Evolutionary conservation across 2,113 vertebrate species (phyloP).

Genomic region (Atrichornis clamosus): DNA sequence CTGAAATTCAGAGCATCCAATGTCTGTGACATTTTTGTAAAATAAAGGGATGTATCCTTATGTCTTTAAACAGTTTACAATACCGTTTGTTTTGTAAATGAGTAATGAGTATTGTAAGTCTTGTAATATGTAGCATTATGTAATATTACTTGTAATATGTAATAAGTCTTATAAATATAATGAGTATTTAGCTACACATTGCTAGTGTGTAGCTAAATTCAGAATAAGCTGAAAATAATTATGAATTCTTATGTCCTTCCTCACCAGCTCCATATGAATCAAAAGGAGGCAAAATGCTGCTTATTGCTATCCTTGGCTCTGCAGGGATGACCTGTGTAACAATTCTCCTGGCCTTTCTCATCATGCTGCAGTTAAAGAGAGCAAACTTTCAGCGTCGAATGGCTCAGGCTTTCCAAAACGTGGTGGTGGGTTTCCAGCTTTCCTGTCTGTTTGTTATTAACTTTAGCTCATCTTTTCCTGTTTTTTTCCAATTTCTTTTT

Average conservation of each 20-base stretch:
- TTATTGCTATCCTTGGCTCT: slow-evolving; percentile 88
- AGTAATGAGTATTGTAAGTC: too few species aligned
- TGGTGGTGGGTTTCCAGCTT: slow-evolving; percentile 64
- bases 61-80: background rate
- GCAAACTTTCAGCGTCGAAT: slow-evolving; percentile 84
- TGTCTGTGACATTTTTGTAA: background rate
- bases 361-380: slow-evolving; percentile 84
- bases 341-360: slow-evolving; percentile 84
- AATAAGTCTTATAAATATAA: too few species aligned
- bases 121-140: too few species aligned
- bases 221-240: background rate
- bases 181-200: background rate
- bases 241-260: background rate
- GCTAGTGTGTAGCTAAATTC: background rate
- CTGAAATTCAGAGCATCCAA: background rate
- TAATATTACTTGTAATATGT: too few species aligned
- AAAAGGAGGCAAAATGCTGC: slow-evolving; percentile 80
- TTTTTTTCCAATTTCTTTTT: background rate
- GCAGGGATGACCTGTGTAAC: slow-evolving; percentile 89
- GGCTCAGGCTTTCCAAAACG: slow-evolving; percentile 86
- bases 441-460: background rate
- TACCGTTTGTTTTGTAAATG: too few species aligned
- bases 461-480: background rate
- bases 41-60: background rate
- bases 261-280: slow-evolving; percentile 63